These are phyloP conservation scores for Meloidogyne hapla DNA, from an alignment of 1,140 invertebrate species.

Conservation along the genomic window DNA sequence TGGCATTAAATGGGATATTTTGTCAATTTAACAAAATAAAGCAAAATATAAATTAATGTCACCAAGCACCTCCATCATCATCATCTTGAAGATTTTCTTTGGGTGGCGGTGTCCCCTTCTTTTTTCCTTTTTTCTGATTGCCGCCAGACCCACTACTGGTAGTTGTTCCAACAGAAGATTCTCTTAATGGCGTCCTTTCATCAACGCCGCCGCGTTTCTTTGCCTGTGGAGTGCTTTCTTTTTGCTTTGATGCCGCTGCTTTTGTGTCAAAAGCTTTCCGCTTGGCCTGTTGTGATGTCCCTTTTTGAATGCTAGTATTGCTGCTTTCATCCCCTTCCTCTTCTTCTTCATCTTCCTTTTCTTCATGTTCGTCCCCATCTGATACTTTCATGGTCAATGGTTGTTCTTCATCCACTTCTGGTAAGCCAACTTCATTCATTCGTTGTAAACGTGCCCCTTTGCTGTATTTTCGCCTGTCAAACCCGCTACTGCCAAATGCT, in stretches of 20 bases:
- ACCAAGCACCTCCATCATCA: background rate
- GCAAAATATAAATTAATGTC: background rate
- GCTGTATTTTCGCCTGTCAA: background rate
- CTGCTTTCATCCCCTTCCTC: background rate
- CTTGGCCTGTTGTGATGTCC: background rate
- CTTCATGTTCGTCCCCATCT: background rate
- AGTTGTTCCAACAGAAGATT: conserved; percentile 2
- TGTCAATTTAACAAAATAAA: no score
- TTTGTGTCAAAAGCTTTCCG: background rate
- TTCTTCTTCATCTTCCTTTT: background rate
- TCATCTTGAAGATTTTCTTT: background rate
- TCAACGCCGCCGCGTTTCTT: background rate
- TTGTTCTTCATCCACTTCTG: background rate
- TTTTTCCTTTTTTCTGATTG: background rate
- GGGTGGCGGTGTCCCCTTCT: background rate
- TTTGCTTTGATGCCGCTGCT: background rate
- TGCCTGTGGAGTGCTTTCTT: background rate
- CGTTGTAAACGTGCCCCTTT: background rate
- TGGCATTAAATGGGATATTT: no score
- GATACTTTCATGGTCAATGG: background rate
- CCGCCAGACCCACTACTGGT: background rate
- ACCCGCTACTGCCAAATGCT: background rate
- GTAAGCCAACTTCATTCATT: background rate
- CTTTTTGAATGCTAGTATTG: background rate
- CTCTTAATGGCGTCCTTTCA: conserved; percentile 1